Evolutionary conservation across 2,113 vertebrate species (phyloP).

Genomic region (Lutjanus erythropterus): DNA sequence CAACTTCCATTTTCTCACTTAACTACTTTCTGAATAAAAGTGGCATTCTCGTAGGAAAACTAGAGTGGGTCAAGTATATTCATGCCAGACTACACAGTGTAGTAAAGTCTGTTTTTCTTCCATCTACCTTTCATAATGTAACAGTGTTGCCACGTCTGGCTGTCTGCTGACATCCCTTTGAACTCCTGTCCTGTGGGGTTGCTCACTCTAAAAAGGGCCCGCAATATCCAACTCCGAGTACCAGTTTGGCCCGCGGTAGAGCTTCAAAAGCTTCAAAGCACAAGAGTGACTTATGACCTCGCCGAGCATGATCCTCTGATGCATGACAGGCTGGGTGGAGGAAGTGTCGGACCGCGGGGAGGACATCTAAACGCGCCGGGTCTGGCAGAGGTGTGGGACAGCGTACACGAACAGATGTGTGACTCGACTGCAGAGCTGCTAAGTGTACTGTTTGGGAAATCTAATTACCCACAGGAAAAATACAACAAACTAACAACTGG

Average conservation of each 20-base stretch:
- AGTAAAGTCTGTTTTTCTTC: conserved; percentile 21
- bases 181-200: conserved; percentile 62
- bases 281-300: conserved; percentile 64
- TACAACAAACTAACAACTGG: conserved; percentile 53
- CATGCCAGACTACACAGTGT: conserved; percentile 13
- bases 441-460: conserved; percentile 24
- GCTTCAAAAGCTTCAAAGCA: conserved; percentile 73
- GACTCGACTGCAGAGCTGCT: conserved; percentile 48
- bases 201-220: conserved; percentile 46
- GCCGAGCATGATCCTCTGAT: conserved; percentile 51
- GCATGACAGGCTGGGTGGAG: conserved; percentile 33
- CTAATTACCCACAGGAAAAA: conserved; percentile 67
- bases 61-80: conserved; percentile 38
- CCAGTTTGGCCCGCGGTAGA: conserved; percentile 46
- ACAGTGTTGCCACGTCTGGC: conserved; percentile 31
- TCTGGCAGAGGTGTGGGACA: conserved; percentile 22
- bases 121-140: conserved; percentile 20
- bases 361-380: conserved; percentile 24
- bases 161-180: conserved; percentile 62
- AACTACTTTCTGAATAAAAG: conserved; percentile 31
- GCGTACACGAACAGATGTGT: neutral
- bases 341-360: conserved; percentile 26
- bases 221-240: conserved; percentile 47
- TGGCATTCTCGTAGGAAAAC: conserved; percentile 15
- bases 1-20: conserved; percentile 32